Evolutionary conservation across 2,113 vertebrate genomes (phyloP).

Genomic region (Nesogale talazaci): DNA sequence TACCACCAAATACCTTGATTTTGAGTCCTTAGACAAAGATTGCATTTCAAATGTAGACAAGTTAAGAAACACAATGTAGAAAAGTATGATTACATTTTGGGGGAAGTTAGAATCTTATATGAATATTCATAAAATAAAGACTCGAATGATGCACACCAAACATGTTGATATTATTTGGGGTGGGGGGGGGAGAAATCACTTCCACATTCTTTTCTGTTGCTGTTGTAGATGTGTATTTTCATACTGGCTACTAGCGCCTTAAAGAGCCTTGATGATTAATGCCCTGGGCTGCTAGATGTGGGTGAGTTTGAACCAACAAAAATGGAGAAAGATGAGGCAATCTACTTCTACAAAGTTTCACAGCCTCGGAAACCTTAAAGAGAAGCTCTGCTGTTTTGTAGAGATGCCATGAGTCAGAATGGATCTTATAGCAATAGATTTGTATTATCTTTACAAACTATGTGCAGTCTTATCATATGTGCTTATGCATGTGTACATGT

Average conservation of each 20-base stretch:
- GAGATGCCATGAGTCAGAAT: no score
- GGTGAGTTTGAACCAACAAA: no score
- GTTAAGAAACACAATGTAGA: neutral
- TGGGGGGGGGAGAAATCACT: neutral
- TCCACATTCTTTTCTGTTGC: constrained; percentile 1
- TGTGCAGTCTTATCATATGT: neutral
- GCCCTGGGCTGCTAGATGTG: no score
- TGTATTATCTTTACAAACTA: neutral
- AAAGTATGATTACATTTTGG: neutral
- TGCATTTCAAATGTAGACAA: constrained; percentile 16
- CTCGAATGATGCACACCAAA: neutral
- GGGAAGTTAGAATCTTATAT: neutral
- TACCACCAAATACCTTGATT: constrained; percentile 10
- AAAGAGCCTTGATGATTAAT: no score
- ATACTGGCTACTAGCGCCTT: neutral
- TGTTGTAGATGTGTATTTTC: constrained; percentile 3
- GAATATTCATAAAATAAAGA: neutral
- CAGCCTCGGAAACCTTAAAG: no score
- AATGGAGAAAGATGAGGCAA: no score
- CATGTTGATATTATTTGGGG: neutral
- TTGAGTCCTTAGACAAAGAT: neutral
- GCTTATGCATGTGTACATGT: neutral
- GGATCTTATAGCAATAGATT: neutral
- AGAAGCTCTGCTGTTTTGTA: no score
- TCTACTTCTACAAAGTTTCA: no score